These are phyloP conservation scores for Syngnathus typhle DNA, from an alignment of 2,113 vertebrate genomes.

Conservation along the genomic window DNA sequence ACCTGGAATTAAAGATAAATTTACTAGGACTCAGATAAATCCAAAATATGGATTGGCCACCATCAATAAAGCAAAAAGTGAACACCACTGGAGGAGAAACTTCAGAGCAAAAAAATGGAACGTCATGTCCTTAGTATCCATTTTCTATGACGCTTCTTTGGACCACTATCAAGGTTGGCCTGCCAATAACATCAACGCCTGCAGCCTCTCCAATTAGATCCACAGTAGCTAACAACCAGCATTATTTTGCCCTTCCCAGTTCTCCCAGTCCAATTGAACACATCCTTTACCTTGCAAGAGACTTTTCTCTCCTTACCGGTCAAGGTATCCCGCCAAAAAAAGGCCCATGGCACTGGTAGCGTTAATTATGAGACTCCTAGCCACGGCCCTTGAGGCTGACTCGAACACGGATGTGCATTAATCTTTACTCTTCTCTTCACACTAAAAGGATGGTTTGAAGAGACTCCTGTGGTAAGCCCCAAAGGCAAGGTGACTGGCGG, in stretches of 20 bases:
- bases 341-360: constrained; percentile 56
- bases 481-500: constrained; percentile 53
- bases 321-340: constrained; percentile 32
- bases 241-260: constrained; percentile 27
- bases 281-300: constrained; percentile 20
- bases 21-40: not conserved
- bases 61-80: not conserved
- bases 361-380: constrained; percentile 67
- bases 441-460: constrained; percentile 68
- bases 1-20: not conserved
- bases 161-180: not conserved
- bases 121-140: not conserved
- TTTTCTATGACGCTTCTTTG: not conserved
- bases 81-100: not conserved
- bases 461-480: constrained; percentile 66
- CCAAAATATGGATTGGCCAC: not conserved
- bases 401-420: constrained; percentile 68
- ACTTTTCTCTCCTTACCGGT: constrained; percentile 39
- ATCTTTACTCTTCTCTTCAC: constrained; percentile 71
- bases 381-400: constrained; percentile 34
- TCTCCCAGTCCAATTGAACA: constrained; percentile 34
- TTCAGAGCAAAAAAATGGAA: not conserved
- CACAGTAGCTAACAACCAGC: constrained; percentile 39
- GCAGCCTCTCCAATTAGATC: constrained; percentile 31
- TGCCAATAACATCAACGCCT: constrained; percentile 22